A percentile compares a stretch with the other conserved stretches of the same genome.
phyloP scores from a whole-genome alignment of 2,888 invertebrate genomes.

The Noctuana brunneofusca region DNA sequence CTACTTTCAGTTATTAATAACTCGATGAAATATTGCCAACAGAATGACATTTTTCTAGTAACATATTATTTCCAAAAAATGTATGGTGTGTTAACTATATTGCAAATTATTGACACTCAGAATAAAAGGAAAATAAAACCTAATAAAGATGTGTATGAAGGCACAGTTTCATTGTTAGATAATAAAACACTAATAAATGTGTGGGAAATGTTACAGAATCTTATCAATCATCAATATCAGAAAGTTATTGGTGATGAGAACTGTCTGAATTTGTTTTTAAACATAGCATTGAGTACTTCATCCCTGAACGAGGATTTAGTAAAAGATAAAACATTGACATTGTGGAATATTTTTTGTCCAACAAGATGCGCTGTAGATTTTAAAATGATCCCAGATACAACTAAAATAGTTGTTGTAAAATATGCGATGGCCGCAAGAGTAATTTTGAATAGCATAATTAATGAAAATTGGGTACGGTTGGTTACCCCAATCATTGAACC shows the following conservation, averaged over 20 bases:
- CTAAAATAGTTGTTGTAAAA: conserved; percentile 52
- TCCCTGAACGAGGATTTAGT: conserved; percentile 44
- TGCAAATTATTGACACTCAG: conserved; percentile 51
- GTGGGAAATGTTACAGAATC: conserved; percentile 51
- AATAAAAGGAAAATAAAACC: conserved; percentile 35
- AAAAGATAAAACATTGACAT: conserved; percentile 5
- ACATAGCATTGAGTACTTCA: conserved; percentile 51
- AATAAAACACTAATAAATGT: conserved; percentile 4
- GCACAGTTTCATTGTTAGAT: conserved; percentile 9
- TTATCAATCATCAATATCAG: conserved; percentile 49
- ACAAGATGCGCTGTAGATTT: conserved; percentile 4
- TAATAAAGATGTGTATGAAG: conserved; percentile 9
- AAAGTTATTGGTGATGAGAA: conserved; percentile 46
- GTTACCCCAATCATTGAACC: conserved; percentile 16
- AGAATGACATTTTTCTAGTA: conserved; percentile 55
- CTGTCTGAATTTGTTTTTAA: conserved; percentile 47
- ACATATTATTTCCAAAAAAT: conserved; percentile 58
- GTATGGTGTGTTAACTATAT: conserved; percentile 52
- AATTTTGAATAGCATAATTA: conserved; percentile 47
- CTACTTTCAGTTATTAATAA: conserved; percentile 53
- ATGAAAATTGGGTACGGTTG: conserved; percentile 47
- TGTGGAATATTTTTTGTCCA: conserved; percentile 24
- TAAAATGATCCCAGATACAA: conserved; percentile 6
- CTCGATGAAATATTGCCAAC: conserved; percentile 53
- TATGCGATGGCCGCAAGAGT: conserved; percentile 53